Evolutionary conservation across 2,797 vertebrate genomes (phyloP), one percentile per base, ranked within the genome.

Genomic region (Chloroceryle amazona): DNA sequence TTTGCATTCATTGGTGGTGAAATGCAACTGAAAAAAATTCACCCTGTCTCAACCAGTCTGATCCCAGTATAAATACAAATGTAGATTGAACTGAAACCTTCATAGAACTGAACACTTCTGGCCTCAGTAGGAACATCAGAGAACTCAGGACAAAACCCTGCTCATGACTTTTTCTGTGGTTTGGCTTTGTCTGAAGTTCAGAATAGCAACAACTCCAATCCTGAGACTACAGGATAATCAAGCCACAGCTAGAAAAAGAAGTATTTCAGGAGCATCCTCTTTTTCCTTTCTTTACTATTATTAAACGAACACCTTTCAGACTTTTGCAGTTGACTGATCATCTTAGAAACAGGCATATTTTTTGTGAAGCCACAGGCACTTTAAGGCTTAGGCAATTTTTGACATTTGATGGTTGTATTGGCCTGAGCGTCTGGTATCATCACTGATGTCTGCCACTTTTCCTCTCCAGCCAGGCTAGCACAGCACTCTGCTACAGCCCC

Each of bases 21-120:
- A 95, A 74, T 42, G 29, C 28, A 91, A 63, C n/a, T 31, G 68
- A 88, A 90, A 78, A 94, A 93, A 33, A 42, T 65, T 71, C 39
- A 28, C 42, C 6, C 16, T 1, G 1, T n/a, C 60, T 88, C 54
- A 81, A 70, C 21, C 21, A 76, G 41, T 58, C 54, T 84, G 47
- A 86, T 75, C 65, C 35, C 62, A 81, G 61, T 23, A 62, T 31
- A 84, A 58, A 75, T 21, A 25, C 51, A 39, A 76, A 75, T 13
- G 31, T 49, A 31, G 25, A 54, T 42, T 25, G 46, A 91, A 88
- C 33, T n/a, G 46, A 88, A 75, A 81, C 6, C 39, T 61, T 33
- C 15, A 54, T 15, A 79, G 51, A 70, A 20, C 28, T 62, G 42
- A 91, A 41, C 3, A 39, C 9, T 71, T 80, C 61, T 70, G 51